Base-by-base conservation (phyloP, 2,797 vertebrate genomes). In the Hafferia zeledoni region DNA sequence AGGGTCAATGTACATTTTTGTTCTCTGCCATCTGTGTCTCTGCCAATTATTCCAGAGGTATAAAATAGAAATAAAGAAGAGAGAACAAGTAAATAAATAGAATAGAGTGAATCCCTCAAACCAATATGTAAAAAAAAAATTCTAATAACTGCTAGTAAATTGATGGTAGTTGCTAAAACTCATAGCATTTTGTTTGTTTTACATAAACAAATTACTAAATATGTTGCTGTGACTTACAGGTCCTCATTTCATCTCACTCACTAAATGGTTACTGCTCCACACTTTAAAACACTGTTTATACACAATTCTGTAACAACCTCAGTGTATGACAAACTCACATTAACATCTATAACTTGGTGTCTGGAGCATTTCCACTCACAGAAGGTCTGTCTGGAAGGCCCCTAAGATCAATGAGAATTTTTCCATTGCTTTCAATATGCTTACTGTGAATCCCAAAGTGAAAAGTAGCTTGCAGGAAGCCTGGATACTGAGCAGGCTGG, bases 161-260 rank as follows among this genome's bases (percentile, higher is more conserved):
- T 75, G 79, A 87, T 87, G 50, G 69, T 68, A 94, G 89, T 88
- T 94, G 76, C 69, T 71, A 81, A 86, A 93, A 94, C 35, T 89
- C 57, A 1, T 43, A 81, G 50, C 71, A 83, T 86, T 94, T 95
- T 93, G 27, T 83, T 94, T 95, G 85, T 79, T 88, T 90, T 88
- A 59, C 81, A 83, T 57, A 88, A 96, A 93, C 65, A 94, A 95
- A 91, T 87, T 87, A 76, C 41, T 84, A 63, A 96, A 95, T 92
- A 93, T 94, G 88, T 94, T 95, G 35, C 89, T 91, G 79, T 94
- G 95, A 91, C 87, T 95, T 93, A 25, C 19, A 35, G 53, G 93
- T 96, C 91, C 83, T 76, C 53, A 47, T 88, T 95, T 91, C 30
- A 81, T 94, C 85, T 94, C 87, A 61, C 71, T 71, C 64, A 31